Evolutionary conservation across 2,888 invertebrate genomes (phyloP).

Genomic region (Leptinotarsa juncta): DNA sequence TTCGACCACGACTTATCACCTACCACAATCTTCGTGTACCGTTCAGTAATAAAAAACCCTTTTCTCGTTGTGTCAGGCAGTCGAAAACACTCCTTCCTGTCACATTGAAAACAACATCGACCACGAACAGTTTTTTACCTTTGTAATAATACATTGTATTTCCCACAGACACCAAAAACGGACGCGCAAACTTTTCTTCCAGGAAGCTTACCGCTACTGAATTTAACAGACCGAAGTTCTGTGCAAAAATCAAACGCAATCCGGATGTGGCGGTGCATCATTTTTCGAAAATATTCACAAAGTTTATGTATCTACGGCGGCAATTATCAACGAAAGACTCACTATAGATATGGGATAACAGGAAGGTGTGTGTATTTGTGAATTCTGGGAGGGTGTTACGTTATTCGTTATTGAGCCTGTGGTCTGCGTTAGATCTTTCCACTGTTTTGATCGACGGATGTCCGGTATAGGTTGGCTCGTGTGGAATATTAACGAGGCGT

Average conservation of each 20-base stretch:
- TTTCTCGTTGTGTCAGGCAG: too few species aligned
- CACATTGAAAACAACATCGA: neutral
- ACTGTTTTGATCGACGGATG: slow-evolving; percentile 46
- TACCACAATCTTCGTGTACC: too few species aligned
- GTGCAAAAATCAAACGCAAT: slow-evolving; percentile 4
- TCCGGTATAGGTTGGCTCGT: slow-evolving; percentile 41
- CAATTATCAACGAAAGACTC: slow-evolving; percentile 10
- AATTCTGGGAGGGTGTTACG: slow-evolving; percentile 40
- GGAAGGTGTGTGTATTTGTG: slow-evolving; percentile 44
- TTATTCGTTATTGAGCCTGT: slow-evolving; percentile 22
- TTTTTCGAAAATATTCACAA: slow-evolving; percentile 15
- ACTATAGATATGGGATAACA: slow-evolving; percentile 27
- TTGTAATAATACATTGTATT: slow-evolving; percentile 5
- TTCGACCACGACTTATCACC: too few species aligned
- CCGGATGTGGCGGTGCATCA: slow-evolving; percentile 5
- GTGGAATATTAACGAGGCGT: slow-evolving; percentile 43
- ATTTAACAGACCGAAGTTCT: slow-evolving; percentile 1
- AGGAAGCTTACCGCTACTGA: slow-evolving; percentile 25
- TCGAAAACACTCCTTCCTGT: neutral
- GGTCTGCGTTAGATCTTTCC: slow-evolving; percentile 41
- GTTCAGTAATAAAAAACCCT: too few species aligned
- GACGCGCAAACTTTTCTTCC: slow-evolving; percentile 18
- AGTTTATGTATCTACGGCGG: slow-evolving; percentile 20
- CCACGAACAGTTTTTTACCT: neutral
- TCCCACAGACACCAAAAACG: slow-evolving; percentile 9